Base-by-base conservation (phyloP, 2,888 invertebrate species). In the Notodonta dromedarius region DNA sequence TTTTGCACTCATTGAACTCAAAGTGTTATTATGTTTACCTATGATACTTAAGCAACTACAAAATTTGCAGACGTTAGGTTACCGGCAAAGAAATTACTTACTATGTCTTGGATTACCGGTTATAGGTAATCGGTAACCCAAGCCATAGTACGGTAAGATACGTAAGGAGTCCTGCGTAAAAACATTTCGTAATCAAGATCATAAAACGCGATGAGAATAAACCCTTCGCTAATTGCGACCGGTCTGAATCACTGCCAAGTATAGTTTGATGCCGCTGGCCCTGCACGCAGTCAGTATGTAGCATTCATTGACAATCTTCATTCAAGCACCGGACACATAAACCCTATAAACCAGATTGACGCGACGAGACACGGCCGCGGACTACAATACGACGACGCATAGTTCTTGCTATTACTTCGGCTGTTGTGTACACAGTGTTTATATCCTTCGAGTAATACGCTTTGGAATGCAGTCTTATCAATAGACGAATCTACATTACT, bases 241-340 rank as follows among this genome's bases (percentile, higher is more conserved):
- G 74, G 71, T 80, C 82, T 87, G 87, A 88, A 89, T 88, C 87
- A 85, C 82, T 80, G 68, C 13, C 77, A 77, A 83, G 80, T 85
- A 35, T 35, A 3, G 35, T 7, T 7, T 51, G 51, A 51, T 51
- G 51, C 48, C 24, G 51, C 51, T 50, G 5, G 44, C 44, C 6
- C 13, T n/a, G 48, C 71, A 74, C 81, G 80, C 76, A 77, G 83
- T 35, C 6, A 6, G 5, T 35, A 84, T 84, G 86, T 85, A 84
- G 79, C 81, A 84, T 77, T 84, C 87, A 86, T 88, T 90, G 85
- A 89, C 89, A 86, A 35, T 86, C 84, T 89, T 86, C 88, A 90
- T 91, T 91, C 90, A 90, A 72, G 73, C 73, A 83, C 83, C 88
- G 92, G 91, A 91, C 85, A 85, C 86, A 89, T 91, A 90, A 91